Evolutionary conservation across 2,113 vertebrate genomes (phyloP).

Genomic region (Nasalis larvatus): DNA sequence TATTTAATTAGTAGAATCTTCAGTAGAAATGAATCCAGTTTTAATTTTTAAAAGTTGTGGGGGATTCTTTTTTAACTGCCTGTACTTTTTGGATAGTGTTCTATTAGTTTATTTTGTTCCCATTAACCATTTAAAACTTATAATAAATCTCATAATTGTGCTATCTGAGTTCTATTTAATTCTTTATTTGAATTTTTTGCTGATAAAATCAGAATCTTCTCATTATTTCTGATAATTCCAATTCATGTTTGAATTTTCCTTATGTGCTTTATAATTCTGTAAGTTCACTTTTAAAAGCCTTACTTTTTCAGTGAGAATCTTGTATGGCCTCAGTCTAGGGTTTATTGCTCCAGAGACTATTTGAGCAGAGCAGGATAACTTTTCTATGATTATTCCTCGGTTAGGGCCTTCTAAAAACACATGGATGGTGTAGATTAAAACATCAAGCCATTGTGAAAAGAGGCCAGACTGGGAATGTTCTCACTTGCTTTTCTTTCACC

Average conservation of each 20-base stretch:
- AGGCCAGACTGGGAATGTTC: background rate
- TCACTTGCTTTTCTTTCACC: background rate
- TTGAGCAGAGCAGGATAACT: background rate
- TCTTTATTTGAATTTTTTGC: background rate
- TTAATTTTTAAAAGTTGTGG: background rate
- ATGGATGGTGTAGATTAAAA: background rate
- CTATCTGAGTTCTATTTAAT: background rate
- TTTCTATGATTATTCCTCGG: background rate
- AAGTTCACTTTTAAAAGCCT: background rate
- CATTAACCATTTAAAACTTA: background rate
- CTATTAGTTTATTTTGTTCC: background rate
- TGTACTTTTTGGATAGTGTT: background rate
- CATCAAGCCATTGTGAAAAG: background rate
- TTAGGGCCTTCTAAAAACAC: background rate
- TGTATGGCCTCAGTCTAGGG: background rate
- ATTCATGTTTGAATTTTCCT: background rate
- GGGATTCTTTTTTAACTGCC: background rate
- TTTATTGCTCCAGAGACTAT: background rate
- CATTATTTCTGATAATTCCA: background rate
- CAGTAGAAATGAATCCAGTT: background rate
- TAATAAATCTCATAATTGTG: background rate
- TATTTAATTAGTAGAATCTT: background rate
- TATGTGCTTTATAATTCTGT: background rate
- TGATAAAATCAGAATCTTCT: background rate
- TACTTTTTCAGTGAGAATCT: background rate